Percentiles rank a stretch among this genome's conserved stretches.
These are phyloP conservation scores for Hormiphora californensis DNA, from an alignment of 37 sponge, comb jelly and placozoan species.

Conservation along the genomic window DNA sequence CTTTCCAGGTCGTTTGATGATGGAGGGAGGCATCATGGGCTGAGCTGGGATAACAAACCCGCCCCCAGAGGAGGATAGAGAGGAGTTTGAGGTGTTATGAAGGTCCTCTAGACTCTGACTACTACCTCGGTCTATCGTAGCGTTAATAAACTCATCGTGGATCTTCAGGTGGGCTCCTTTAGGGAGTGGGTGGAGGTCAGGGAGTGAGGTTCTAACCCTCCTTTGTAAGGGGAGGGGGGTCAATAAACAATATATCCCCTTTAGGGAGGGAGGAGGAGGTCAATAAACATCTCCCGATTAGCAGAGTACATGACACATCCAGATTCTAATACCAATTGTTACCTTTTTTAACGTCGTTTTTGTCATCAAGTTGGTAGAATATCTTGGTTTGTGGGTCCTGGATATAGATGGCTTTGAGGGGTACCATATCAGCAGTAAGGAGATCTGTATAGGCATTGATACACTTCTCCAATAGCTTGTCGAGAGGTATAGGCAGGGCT, in stretches of 20 bases:
- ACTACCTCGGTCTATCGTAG: constrained; percentile 31
- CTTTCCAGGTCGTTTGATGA: constrained; percentile 2
- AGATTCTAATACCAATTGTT: too few species aligned
- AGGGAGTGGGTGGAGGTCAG: background rate
- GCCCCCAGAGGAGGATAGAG: constrained; percentile 44
- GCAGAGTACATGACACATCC: too few species aligned
- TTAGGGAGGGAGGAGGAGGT: background rate
- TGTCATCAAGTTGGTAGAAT: constrained; percentile 53
- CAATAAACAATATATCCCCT: background rate
- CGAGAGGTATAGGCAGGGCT: constrained; percentile 11
- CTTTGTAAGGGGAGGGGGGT: background rate
- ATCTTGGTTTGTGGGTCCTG: constrained; percentile 52
- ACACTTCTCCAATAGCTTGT: background rate
- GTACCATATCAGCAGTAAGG: constrained; percentile 53
- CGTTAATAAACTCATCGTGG: constrained; percentile 1
- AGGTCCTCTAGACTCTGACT: constrained; percentile 18
- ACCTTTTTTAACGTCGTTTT: constrained; percentile 25
- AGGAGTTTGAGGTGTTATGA: constrained; percentile 51
- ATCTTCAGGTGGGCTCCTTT: constrained; percentile 22
- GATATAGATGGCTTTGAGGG: constrained; percentile 54
- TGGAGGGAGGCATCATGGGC: too few species aligned
- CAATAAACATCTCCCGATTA: too few species aligned
- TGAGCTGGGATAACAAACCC: constrained; percentile 22
- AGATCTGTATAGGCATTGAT: background rate
- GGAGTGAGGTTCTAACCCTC: too few species aligned